phyloP scores from a whole-genome alignment of 2,797 vertebrate species.

The Mus minutoides region DNA sequence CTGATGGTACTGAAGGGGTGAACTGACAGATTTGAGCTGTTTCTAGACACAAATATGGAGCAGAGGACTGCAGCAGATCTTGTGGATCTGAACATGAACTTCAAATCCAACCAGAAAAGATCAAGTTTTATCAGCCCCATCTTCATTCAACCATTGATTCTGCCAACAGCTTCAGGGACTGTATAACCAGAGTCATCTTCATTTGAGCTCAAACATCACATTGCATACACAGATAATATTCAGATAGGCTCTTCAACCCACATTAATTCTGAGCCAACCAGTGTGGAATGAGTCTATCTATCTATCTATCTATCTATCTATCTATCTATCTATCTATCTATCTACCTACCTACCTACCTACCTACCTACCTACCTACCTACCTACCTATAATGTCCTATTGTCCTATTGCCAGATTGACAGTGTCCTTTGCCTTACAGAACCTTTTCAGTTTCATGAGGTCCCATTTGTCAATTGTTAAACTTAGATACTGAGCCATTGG shows the following conservation, averaged over 20 bases:
- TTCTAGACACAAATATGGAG: background rate
- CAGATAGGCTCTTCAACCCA: background rate
- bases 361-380: no score
- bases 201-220: background rate
- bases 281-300: background rate
- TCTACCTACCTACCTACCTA: no score
- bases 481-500: no score
- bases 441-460: no score
- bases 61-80: background rate
- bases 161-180: background rate
- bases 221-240: background rate
- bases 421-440: no score
- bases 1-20: background rate
- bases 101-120: background rate
- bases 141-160: background rate
- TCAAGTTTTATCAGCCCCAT: background rate
- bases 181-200: background rate
- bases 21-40: background rate
- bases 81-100: background rate
- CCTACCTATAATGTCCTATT: no score
- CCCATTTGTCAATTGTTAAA: no score
- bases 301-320: no score
- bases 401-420: no score
- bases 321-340: no score
- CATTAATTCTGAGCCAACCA: background rate